These are phyloP conservation scores for Pogonognathellus flavescens DNA, from an alignment of 1,140 invertebrate species.

Conservation along the genomic window DNA sequence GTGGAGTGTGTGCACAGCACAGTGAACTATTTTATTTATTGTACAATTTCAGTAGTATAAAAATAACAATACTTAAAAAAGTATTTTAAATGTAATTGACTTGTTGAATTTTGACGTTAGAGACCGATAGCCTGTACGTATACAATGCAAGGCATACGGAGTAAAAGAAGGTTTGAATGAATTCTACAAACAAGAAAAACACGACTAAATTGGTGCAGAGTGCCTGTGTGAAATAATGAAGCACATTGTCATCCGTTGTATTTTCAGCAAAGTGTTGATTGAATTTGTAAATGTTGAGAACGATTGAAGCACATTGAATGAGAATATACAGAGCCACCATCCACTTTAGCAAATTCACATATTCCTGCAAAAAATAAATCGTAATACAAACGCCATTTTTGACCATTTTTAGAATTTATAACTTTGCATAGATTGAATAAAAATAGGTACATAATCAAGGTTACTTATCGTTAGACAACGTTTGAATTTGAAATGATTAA, in stretches of 20 bases:
- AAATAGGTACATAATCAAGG: too few species aligned
- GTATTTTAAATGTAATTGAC: conserved; percentile 22
- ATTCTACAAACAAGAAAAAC: conserved; percentile 54
- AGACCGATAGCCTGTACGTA: conserved; percentile 51
- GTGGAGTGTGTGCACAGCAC: neutral
- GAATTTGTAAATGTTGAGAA: neutral
- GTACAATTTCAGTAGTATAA: neutral
- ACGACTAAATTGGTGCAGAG: conserved; percentile 47
- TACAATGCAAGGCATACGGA: conserved; percentile 52
- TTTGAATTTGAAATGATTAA: too few species aligned
- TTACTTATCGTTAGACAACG: too few species aligned
- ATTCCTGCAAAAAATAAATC: conserved; percentile 30
- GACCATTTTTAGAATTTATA: too few species aligned
- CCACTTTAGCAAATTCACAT: conserved; percentile 51
- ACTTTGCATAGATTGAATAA: too few species aligned
- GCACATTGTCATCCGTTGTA: neutral
- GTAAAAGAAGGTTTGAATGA: conserved; percentile 54
- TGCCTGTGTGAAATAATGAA: conserved; percentile 4
- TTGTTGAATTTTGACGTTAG: conserved; percentile 53
- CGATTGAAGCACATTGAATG: conserved; percentile 34
- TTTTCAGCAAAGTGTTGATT: neutral
- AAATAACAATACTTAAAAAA: neutral
- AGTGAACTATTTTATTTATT: neutral
- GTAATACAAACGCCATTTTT: too few species aligned
- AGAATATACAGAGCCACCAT: conserved; percentile 45